Percentiles rank a stretch among this genome's conserved stretches.
Conservation (phyloP, 2,888 invertebrate genomes). For the Scaptomyza flava region DNA sequence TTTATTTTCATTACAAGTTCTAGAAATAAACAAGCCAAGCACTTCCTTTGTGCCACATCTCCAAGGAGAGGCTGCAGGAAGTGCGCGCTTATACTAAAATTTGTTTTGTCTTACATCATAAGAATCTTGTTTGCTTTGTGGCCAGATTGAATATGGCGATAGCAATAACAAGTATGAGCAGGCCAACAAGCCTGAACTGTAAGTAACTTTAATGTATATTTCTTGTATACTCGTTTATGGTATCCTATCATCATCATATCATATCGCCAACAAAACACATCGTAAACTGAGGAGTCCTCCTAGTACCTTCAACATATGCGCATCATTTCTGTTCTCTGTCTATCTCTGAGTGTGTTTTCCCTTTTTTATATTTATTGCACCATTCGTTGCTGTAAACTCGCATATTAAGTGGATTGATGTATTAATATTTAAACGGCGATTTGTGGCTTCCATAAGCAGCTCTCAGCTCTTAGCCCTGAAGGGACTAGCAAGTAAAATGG, state of each 20-base stretch:
- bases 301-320: slow-evolving; percentile 48
- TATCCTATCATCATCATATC: slow-evolving; percentile 17
- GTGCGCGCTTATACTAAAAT: slow-evolving; percentile 57
- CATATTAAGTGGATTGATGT: slow-evolving; percentile 84
- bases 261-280: slow-evolving; percentile 38
- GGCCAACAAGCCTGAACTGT: slow-evolving; percentile 3
- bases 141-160: slow-evolving; percentile 26
- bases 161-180: slow-evolving; percentile 1
- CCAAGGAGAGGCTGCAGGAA: slow-evolving; percentile 38
- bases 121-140: slow-evolving; percentile 40
- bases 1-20: slow-evolving; percentile 29
- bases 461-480: slow-evolving; percentile 20
- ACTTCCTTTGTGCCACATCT: slow-evolving; percentile 26
- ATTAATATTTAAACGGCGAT: slow-evolving; percentile 84
- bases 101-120: slow-evolving; percentile 54
- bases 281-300: slow-evolving; percentile 38
- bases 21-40: slow-evolving; percentile 25
- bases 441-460: slow-evolving; percentile 70
- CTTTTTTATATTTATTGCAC: slow-evolving; percentile 74
- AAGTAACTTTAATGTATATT: slow-evolving; percentile 34
- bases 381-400: slow-evolving; percentile 77
- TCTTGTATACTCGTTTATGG: slow-evolving; percentile 38
- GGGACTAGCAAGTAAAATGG: slow-evolving; percentile 24
- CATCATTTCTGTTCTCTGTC: slow-evolving; percentile 45
- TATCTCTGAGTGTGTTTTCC: slow-evolving; percentile 15